Percentiles rank a stretch among this genome's conserved stretches.
phyloP scores from a whole-genome alignment of 2,797 vertebrate genomes.

The Orientallactaga sibirica region DNA sequence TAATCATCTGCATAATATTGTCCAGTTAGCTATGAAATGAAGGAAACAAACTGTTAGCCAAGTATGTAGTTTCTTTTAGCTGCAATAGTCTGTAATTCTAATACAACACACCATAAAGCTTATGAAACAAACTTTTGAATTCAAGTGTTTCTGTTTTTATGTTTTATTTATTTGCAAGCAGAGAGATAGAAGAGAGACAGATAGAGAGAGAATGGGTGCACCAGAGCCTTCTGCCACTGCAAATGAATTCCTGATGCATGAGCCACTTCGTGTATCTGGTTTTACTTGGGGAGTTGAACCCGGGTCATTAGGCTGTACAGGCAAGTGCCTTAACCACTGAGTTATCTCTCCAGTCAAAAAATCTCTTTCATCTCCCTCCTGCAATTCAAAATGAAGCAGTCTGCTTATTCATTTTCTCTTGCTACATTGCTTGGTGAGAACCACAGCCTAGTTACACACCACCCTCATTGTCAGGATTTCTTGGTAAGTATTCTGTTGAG shows the following conservation, averaged over 20 bases:
- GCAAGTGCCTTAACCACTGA: too few relatives aligned
- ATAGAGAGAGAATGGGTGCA: too few relatives aligned
- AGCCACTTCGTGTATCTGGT: too few relatives aligned
- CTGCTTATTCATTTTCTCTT: not conserved
- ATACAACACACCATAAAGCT: not conserved
- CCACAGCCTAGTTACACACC: not conserved
- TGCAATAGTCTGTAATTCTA: slow-evolving; percentile 25
- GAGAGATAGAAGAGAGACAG: too few relatives aligned
- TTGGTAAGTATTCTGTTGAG: slow-evolving; percentile 38
- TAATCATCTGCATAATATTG: not conserved
- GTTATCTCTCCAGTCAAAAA: too few relatives aligned
- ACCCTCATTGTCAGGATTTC: slow-evolving; percentile 11
- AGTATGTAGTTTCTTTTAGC: slow-evolving; percentile 12
- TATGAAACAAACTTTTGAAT: slow-evolving; percentile 12
- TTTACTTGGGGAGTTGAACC: too few relatives aligned
- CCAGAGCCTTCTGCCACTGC: too few relatives aligned
- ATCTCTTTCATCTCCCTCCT: not conserved
- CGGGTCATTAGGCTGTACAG: too few relatives aligned
- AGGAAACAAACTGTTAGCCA: slow-evolving; percentile 15
- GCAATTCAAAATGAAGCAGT: slow-evolving; percentile 22
- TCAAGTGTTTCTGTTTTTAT: slow-evolving; percentile 3
- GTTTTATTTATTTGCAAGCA: too few relatives aligned
- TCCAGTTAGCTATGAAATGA: slow-evolving; percentile 6
- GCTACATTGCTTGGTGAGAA: not conserved
- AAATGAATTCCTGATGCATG: too few relatives aligned